Base-by-base conservation (phyloP, 2,888 invertebrate genomes). In the Agrypnus murinus region DNA sequence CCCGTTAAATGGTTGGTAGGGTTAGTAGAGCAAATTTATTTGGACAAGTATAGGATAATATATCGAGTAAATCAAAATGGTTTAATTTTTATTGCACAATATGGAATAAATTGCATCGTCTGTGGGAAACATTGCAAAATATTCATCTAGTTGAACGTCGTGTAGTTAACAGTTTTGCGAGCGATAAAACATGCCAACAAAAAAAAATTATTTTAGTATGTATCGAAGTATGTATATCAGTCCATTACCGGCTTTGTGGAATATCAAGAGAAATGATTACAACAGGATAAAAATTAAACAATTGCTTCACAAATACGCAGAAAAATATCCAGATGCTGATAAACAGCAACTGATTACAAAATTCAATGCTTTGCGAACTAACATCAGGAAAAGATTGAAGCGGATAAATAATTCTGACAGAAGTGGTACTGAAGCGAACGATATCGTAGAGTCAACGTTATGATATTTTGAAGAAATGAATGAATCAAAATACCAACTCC, bases 231-330 rank as follows among this genome's bases (percentile, higher is more conserved):
- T n/a, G n/a, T n/a, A n/a, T n/a, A n/a, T n/a, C n/a, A n/a, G n/a
- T n/a, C n/a, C n/a, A n/a, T 14, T 80, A 79, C 65, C 79, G 19
- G 73, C 72, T 17, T 63, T 79, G 46, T 78, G 78, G 78, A 50
- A 74, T 17, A 63, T 77, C 15, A 76, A 74, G 70, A 62, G 46
- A 34, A 75, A 72, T 40, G 74, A 75, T n/a, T 78, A 79, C 60
- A 75, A 58, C 69, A 75, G 64, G 66, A 72, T 57, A 67, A 72
- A 73, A 9, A 71, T 75, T 59, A 70, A 73, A 38, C 40, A 36
- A 19, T 58, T 77, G 36, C 19, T 77, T 17, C 15, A 65, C 10
- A 74, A 73, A 65, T 77, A 57, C 62, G 67, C 50, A 45, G 71
- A 75, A 58, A 40, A 68, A 7, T 64, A 73, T 40, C 65, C 66